Conservation (phyloP, 2,113 vertebrate species). For the Paedocypris sp. region DNA sequence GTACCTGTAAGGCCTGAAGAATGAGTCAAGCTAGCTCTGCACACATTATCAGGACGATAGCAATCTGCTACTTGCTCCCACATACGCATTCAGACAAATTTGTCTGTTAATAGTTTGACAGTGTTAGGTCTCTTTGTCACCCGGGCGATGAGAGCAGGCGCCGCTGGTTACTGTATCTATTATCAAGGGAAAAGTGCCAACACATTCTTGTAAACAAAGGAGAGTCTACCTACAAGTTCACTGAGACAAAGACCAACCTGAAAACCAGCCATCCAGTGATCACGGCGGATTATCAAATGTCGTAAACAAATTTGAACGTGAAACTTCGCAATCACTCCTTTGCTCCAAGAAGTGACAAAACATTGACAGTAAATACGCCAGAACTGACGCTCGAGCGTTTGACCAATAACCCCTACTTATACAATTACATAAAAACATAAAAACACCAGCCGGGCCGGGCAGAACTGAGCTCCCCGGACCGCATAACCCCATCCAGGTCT, state of each 20-base stretch:
- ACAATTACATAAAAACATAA: too few species aligned
- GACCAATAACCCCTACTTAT: too few species aligned
- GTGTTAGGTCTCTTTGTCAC: conserved; percentile 25
- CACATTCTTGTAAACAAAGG: conserved; percentile 35
- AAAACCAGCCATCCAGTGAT: neutral
- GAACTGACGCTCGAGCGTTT: too few species aligned
- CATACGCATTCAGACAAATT: conserved; percentile 5
- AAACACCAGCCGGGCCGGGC: too few species aligned
- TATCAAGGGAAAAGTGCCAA: conserved; percentile 31
- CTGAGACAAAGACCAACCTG: conserved; percentile 11
- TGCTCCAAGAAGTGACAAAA: conserved; percentile 33
- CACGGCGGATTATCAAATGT: neutral
- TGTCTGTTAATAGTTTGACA: conserved; percentile 26
- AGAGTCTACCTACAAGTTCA: conserved; percentile 21
- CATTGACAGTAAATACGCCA: too few species aligned
- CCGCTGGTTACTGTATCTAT: conserved; percentile 39
- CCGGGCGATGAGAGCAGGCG: conserved; percentile 26
- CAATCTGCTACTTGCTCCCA: conserved; percentile 12
- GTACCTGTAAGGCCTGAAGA: neutral
- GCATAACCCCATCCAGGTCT: conserved; percentile 63
- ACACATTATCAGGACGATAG: conserved; percentile 2
- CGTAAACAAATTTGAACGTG: neutral
- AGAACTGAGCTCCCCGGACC: too few species aligned
- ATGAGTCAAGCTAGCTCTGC: neutral
- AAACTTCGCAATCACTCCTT: neutral